These are phyloP conservation scores for Micrasema longulum DNA, from an alignment of 1,140 invertebrate genomes.

Conservation along the genomic window DNA sequence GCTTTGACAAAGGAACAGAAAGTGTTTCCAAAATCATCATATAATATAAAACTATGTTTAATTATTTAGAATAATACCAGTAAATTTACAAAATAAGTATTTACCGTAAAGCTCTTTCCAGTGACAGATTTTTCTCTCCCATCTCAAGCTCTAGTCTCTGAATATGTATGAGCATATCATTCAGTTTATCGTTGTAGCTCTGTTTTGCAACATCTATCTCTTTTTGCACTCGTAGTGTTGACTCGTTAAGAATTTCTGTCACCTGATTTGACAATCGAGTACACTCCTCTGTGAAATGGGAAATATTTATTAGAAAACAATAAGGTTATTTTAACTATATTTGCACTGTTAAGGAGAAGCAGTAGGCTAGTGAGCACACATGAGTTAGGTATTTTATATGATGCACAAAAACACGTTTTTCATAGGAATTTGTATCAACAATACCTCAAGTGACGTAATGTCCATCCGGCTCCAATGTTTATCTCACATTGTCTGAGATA, in stretches of 20 bases:
- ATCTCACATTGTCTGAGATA: too few relatives aligned
- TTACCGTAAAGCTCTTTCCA: constrained; percentile 66
- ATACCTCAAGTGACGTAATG: too few relatives aligned
- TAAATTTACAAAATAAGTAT: neutral
- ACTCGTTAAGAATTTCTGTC: constrained; percentile 57
- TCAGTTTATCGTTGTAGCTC: constrained; percentile 65
- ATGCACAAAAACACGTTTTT: too few relatives aligned
- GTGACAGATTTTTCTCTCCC: constrained; percentile 63
- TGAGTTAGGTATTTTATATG: too few relatives aligned
- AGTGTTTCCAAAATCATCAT: too few relatives aligned
- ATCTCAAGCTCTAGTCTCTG: constrained; percentile 63
- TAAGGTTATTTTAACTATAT: too few relatives aligned
- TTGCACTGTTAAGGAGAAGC: too few relatives aligned
- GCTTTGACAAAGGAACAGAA: too few relatives aligned
- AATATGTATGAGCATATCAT: constrained; percentile 66
- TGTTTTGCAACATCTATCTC: constrained; percentile 63
- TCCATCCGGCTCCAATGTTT: too few relatives aligned
- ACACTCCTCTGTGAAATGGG: constrained; percentile 57
- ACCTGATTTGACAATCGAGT: constrained; percentile 57
- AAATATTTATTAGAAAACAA: constrained; percentile 13
- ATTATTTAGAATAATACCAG: neutral
- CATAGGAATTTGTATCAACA: too few relatives aligned
- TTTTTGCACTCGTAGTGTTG: constrained; percentile 57
- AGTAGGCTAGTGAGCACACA: too few relatives aligned
- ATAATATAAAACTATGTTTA: neutral